A percentile compares a stretch with the other conserved stretches of the same genome.
phyloP scores from a whole-genome alignment of 2,888 invertebrate species.

The Drosophila paramelanica region DNA sequence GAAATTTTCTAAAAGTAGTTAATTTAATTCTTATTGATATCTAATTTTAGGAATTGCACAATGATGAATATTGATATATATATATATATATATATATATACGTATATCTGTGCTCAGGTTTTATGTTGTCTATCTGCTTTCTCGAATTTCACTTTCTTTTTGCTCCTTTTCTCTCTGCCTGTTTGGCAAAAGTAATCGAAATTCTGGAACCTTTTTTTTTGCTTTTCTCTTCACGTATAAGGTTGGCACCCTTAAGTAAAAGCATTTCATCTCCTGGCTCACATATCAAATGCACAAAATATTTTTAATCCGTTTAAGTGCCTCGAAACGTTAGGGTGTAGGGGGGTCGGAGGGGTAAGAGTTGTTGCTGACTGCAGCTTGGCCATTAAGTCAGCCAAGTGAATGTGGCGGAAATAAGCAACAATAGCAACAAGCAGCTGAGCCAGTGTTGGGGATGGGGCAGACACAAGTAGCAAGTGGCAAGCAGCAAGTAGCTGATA shows the following conservation, averaged over 20 bases:
- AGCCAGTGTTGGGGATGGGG: constrained; percentile 15
- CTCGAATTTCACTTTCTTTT: constrained; percentile 21
- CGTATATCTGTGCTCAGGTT: constrained; percentile 9
- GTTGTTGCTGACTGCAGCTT: constrained; percentile 49
- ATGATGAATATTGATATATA: constrained; percentile 11
- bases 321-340: constrained; percentile 37
- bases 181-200: constrained; percentile 47
- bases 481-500: constrained; percentile 62
- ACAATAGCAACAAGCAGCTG: constrained; percentile 71
- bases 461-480: background rate
- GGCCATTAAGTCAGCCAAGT: constrained; percentile 79
- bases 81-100: background rate
- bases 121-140: constrained; percentile 19
- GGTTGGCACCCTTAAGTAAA: constrained; percentile 27
- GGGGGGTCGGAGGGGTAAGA: too few relatives aligned
- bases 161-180: background rate
- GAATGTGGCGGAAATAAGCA: constrained; percentile 80
- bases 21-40: too few relatives aligned
- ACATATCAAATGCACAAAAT: constrained; percentile 80
- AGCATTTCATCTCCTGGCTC: constrained; percentile 59
- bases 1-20: too few relatives aligned
- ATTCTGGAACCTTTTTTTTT: constrained; percentile 21
- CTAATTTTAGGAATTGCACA: too few relatives aligned
- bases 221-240: constrained; percentile 1
- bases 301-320: constrained; percentile 83